phyloP scores from a whole-genome alignment of 2,113 vertebrate species.

The Microcebus murinus region DNA sequence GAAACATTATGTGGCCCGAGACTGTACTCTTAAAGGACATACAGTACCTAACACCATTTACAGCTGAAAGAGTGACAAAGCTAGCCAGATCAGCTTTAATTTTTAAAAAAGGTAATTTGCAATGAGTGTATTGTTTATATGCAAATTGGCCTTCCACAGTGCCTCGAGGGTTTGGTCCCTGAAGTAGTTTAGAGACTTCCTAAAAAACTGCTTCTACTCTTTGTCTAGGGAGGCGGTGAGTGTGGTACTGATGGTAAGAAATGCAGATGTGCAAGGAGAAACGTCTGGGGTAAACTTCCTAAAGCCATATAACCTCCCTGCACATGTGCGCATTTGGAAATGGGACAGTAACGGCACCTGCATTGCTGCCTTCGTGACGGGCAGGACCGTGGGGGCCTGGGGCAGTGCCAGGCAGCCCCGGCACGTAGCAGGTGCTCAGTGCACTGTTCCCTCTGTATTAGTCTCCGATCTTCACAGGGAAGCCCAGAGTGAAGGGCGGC shows the following conservation, averaged over 20 bases:
- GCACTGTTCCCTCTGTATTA: not conserved
- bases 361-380: not conserved
- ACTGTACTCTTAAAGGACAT: not conserved
- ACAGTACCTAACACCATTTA: not conserved
- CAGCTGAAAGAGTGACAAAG: not conserved
- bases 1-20: not conserved
- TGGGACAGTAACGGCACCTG: not conserved
- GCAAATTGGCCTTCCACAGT: not conserved
- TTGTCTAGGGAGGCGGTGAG: not conserved
- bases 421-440: not conserved
- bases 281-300: not conserved
- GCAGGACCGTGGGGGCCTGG: not conserved
- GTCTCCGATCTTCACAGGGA: not conserved
- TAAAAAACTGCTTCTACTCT: not conserved
- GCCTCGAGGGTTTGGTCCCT: not conserved
- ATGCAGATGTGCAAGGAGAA: not conserved
- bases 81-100: not conserved
- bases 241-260: not conserved
- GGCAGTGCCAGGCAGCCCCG: not conserved
- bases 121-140: not conserved
- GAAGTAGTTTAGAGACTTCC: not conserved
- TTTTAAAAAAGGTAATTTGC: slow-evolving; percentile 8
- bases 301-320: not conserved
- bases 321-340: not conserved
- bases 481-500: not conserved